Evolutionary conservation across 2,113 vertebrate genomes (phyloP).

Genomic region (Felis catus): DNA sequence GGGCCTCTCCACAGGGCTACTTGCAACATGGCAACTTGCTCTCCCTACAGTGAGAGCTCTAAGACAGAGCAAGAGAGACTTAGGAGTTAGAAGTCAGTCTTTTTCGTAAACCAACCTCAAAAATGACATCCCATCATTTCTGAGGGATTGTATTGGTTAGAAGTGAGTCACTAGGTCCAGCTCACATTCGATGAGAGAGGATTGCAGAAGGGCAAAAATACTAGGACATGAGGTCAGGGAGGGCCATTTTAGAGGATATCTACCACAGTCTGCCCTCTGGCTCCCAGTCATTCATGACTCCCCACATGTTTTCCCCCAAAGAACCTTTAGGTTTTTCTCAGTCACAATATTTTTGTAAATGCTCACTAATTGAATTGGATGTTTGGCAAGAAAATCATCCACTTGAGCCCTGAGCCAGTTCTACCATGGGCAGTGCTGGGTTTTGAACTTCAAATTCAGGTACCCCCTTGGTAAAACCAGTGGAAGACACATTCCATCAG

Average conservation of each 20-base stretch:
- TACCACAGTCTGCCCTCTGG: neutral
- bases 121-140: neutral
- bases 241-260: neutral
- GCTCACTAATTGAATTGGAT: neutral
- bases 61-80: neutral
- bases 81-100: neutral
- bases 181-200: neutral
- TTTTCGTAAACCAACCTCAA: neutral
- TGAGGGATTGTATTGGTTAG: neutral
- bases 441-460: neutral
- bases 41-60: neutral
- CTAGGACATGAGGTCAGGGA: neutral
- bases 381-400: slow-evolving; percentile 2
- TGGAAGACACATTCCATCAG: neutral
- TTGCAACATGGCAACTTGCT: neutral
- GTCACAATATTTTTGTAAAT: neutral
- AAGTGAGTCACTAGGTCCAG: neutral
- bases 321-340: neutral
- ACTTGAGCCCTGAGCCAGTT: neutral
- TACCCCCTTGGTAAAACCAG: neutral
- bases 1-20: neutral
- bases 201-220: neutral
- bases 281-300: neutral
- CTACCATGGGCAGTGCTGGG: neutral
- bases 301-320: neutral